A percentile compares a stretch with the other conserved stretches of the same genome.
phyloP scores from a whole-genome alignment of 2,797 vertebrate species.

The Aulostomus chinensis region DNA sequence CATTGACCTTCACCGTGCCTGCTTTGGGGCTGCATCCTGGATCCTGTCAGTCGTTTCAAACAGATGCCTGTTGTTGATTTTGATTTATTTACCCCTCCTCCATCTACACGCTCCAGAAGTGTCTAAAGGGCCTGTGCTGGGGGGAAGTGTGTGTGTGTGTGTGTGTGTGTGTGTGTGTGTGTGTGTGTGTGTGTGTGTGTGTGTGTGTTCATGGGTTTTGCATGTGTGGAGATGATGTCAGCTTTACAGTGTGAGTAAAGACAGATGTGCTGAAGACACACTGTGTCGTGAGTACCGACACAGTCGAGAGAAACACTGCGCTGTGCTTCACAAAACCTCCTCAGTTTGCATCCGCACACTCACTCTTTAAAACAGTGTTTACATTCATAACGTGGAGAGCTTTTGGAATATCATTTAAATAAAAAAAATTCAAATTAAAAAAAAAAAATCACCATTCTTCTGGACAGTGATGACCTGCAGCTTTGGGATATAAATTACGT shows the following conservation, averaged over 20 bases:
- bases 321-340: conserved; percentile 24
- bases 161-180: conserved; percentile 10
- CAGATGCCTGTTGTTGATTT: conserved; percentile 59
- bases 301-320: conserved; percentile 23
- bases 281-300: conserved; percentile 44
- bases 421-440: too few species aligned
- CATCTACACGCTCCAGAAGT: conserved; percentile 24
- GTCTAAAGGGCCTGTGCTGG: conserved; percentile 36
- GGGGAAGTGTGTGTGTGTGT: conserved; percentile 5
- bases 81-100: conserved; percentile 60
- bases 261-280: conserved; percentile 68
- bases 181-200: conserved; percentile 11
- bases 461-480: conserved; percentile 8
- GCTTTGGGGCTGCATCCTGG: conserved; percentile 45
- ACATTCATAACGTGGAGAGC: not conserved
- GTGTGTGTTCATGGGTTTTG: conserved; percentile 1
- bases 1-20: conserved; percentile 40
- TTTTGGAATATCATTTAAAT: conserved; percentile 8
- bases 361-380: conserved; percentile 1
- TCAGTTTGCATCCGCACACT: conserved; percentile 7
- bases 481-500: not conserved
- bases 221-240: conserved; percentile 67
- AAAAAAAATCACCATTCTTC: too few species aligned
- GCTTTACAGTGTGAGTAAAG: conserved; percentile 62
- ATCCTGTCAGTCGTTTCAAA: conserved; percentile 57